Percentiles rank a stretch among this genome's conserved stretches.
Conservation (phyloP, 2,113 vertebrate species). For the Saccopteryx bilineata region DNA sequence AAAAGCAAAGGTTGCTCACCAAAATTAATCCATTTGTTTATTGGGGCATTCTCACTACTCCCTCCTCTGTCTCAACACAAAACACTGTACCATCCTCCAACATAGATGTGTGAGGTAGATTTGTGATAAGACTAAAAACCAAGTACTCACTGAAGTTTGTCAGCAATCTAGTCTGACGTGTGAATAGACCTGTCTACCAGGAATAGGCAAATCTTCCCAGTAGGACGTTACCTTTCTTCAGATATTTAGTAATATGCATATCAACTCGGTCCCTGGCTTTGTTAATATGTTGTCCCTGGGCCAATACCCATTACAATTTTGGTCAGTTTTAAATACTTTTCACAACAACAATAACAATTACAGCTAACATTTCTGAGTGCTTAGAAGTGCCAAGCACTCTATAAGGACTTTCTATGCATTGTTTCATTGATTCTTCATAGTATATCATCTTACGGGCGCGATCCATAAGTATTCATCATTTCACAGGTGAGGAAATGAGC, state of each 20-base stretch:
- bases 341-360: background rate
- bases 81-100: background rate
- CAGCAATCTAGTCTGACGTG: background rate
- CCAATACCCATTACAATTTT: background rate
- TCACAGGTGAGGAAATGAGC: constrained; percentile 38
- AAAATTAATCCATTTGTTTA: background rate
- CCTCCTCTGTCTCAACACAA: constrained; percentile 44
- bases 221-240: background rate
- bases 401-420: background rate
- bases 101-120: background rate
- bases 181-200: background rate
- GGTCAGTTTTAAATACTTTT: constrained; percentile 16
- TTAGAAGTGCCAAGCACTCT: background rate
- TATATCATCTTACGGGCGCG: background rate
- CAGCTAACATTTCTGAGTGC: background rate
- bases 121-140: constrained; percentile 14
- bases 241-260: background rate
- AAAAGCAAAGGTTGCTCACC: constrained; percentile 2
- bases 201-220: background rate
- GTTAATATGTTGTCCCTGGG: background rate
- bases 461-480: background rate
- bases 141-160: background rate
- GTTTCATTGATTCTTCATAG: background rate
- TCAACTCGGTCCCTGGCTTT: background rate
- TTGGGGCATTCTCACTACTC: background rate